Conservation (phyloP, 2,113 vertebrate species). For the Boulengeromyrus knoepffleri region DNA sequence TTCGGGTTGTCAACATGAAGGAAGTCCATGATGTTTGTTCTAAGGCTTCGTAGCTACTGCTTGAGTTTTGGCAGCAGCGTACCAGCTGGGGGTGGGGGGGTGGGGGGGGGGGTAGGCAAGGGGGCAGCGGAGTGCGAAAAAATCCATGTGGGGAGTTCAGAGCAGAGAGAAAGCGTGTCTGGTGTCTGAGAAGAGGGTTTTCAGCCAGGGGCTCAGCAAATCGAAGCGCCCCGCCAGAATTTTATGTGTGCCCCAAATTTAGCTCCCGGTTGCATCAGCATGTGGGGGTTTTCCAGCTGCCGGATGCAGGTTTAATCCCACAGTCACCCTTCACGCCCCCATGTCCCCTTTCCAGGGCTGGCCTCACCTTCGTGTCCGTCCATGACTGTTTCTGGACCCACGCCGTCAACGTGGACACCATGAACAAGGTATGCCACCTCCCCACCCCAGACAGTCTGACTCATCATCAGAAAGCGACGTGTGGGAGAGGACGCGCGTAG, state of each 20-base stretch:
- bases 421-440: slow-evolving; percentile 77
- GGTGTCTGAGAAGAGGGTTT: neutral
- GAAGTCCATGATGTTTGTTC: neutral
- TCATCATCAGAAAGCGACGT: neutral
- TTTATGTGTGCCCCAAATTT: neutral
- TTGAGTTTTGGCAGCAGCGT: neutral
- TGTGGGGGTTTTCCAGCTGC: neutral
- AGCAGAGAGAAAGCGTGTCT: neutral
- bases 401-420: slow-evolving; percentile 71
- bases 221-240: neutral
- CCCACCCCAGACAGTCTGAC: neutral
- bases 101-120: neutral
- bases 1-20: neutral
- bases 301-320: neutral
- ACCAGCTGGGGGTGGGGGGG: neutral
- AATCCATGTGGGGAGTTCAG: neutral
- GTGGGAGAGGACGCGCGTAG: neutral
- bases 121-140: neutral
- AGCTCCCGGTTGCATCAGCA: neutral
- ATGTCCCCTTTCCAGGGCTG: slow-evolving; percentile 56
- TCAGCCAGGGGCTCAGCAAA: neutral
- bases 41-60: neutral
- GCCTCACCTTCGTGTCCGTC: slow-evolving; percentile 87
- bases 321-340: neutral
- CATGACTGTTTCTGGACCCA: slow-evolving; percentile 98